phyloP scores from a whole-genome alignment of 2,888 invertebrate species.

The Oxycera nigricornis region DNA sequence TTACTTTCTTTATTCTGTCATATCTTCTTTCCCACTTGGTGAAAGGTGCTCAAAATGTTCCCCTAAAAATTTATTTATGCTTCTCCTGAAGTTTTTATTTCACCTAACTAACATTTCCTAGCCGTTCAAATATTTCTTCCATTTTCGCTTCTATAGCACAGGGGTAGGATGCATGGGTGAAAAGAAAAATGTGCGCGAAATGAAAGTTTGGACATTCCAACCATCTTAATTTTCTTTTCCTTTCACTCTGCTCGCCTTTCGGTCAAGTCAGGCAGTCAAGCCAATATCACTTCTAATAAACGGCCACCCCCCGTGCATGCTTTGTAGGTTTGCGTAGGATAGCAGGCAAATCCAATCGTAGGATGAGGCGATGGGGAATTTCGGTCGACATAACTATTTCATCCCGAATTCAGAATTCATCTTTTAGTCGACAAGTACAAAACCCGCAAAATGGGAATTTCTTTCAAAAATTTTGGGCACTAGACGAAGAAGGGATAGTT shows the following conservation, averaged over 20 bases:
- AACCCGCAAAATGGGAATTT: conserved; percentile 17
- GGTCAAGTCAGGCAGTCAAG: conserved; percentile 11
- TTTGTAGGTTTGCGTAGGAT: background rate
- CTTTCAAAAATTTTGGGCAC: background rate
- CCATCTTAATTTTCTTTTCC: background rate
- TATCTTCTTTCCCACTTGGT: background rate
- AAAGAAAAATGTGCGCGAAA: background rate
- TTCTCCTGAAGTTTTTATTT: background rate
- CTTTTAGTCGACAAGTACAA: background rate
- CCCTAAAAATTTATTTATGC: conserved; percentile 6
- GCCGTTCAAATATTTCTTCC: conserved; percentile 3
- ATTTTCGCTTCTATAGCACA: background rate
- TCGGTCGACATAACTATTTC: background rate
- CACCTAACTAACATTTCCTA: conserved; percentile 23
- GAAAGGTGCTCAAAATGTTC: background rate
- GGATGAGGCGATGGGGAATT: background rate
- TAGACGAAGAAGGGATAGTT: conserved; percentile 25
- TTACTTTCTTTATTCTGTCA: too few relatives aligned
- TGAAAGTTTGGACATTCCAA: conserved; percentile 24
- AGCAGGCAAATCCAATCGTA: too few relatives aligned
- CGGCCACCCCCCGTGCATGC: background rate
- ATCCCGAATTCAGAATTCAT: background rate
- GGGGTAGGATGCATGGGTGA: background rate
- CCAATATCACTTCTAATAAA: conserved; percentile 20
- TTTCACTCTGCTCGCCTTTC: background rate